phyloP scores from a whole-genome alignment of 1,140 invertebrate species.

The Goniozus legneri region DNA sequence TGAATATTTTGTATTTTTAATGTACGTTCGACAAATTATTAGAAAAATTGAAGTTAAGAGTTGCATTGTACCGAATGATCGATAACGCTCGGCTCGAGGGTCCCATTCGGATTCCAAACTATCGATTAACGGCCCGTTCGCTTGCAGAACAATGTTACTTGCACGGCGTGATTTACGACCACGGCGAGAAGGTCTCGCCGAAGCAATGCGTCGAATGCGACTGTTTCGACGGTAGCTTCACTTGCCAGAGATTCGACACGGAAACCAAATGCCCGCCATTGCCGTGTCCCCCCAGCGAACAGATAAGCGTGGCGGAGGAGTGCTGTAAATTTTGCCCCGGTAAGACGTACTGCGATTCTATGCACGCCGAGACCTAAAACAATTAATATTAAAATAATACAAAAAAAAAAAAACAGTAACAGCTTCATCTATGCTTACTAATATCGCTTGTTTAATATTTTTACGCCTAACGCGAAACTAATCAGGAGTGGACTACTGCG shows the following conservation, averaged over 20 bases:
- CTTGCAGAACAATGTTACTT: constrained; percentile 80
- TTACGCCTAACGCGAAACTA: constrained; percentile 30
- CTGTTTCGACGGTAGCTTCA: constrained; percentile 77
- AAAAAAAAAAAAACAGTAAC: no score
- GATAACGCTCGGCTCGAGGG: no score
- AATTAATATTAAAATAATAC: no score
- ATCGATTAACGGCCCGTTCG: no score
- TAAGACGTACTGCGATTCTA: constrained; percentile 41
- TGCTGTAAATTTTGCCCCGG: constrained; percentile 91
- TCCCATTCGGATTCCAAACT: no score
- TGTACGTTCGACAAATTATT: no score
- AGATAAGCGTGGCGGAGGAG: constrained; percentile 76
- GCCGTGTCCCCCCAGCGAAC: constrained; percentile 72
- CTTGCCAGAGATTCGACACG: constrained; percentile 71
- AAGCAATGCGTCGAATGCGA: constrained; percentile 72
- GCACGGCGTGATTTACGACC: constrained; percentile 74
- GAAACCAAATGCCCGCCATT: constrained; percentile 74
- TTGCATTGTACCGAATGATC: no score
- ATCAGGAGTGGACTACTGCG: constrained; percentile 84
- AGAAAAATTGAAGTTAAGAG: no score
- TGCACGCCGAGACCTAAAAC: no score
- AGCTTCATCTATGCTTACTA: no score
- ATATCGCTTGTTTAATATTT: no score
- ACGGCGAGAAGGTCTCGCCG: constrained; percentile 72
- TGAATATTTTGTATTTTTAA: no score